These are phyloP conservation scores for Drosophila obscura DNA, from an alignment of 1,140 invertebrate species.

Conservation along the genomic window DNA sequence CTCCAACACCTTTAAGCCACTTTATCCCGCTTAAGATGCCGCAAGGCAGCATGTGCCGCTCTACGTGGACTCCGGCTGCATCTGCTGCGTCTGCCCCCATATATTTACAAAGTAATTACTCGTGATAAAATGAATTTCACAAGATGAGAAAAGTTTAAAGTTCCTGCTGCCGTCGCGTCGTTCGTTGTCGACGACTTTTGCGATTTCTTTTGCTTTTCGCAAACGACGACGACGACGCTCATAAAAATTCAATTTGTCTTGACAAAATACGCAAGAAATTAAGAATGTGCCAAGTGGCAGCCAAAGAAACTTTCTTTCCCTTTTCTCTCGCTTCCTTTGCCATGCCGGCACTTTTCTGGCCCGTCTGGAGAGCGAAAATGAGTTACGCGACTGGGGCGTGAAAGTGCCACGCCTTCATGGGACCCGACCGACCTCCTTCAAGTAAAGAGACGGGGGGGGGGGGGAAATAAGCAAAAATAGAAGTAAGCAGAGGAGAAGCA, in stretches of 20 bases:
- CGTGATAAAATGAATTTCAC: constrained; percentile 81
- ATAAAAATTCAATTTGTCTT: constrained; percentile 82
- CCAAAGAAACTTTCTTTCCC: constrained; percentile 77
- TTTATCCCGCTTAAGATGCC: constrained; percentile 18
- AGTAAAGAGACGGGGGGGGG: not conserved
- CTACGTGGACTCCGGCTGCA: constrained; percentile 9
- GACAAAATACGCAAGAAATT: constrained; percentile 82
- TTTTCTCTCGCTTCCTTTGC: constrained; percentile 45
- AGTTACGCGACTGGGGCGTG: constrained; percentile 73
- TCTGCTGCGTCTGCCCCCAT: constrained; percentile 49
- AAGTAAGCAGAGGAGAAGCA: constrained; percentile 7
- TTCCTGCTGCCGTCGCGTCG: constrained; percentile 44
- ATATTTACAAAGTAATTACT: constrained; percentile 83
- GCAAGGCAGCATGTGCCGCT: constrained; percentile 24
- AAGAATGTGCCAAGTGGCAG: constrained; percentile 81
- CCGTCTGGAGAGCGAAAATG: constrained; percentile 68
- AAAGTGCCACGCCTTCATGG: constrained; percentile 63
- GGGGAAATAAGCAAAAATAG: constrained; percentile 1
- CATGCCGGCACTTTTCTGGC: constrained; percentile 26
- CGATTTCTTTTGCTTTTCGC: constrained; percentile 64
- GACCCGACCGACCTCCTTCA: constrained; percentile 1
- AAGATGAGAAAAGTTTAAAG: constrained; percentile 83
- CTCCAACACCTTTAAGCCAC: not conserved
- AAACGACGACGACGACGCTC: constrained; percentile 57
- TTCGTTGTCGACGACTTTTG: constrained; percentile 41